Evolutionary conservation across 2,888 invertebrate genomes (phyloP), one percentile per base, ranked within the genome.

Genomic region (Clitarchus hookeri): DNA sequence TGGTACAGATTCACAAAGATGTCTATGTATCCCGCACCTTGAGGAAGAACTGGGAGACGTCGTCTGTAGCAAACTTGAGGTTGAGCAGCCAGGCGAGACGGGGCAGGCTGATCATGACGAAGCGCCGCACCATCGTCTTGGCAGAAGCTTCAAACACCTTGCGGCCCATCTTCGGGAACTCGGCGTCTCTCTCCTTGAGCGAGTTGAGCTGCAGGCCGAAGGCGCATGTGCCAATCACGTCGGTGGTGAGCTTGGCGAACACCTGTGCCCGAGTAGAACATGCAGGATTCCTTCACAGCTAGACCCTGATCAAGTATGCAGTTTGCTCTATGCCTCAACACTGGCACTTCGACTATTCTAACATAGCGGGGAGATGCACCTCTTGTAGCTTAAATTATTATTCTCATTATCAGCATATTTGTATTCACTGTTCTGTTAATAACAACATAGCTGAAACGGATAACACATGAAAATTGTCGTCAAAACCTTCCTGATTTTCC

Each of bases 191-290:
- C 90, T 93, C 92, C 82, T 92, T 91, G 88, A 94, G 93, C 54
- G 93, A 93, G 89, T 94, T 93, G 88, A 93, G 93, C 88, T 94
- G 93, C n/a, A 94, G 91, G 36, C 94, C 94, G 89, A 94, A 94
- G 19, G 94, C 94, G 86, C 94, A 93, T 85, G 92, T 93, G 0
- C 94, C 94, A 53, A 94, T 94, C 2, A 94, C 93, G 89, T 94
- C 94, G 90, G 94, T 94, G 0, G 94, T 93, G 89, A 93, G 94
- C 82, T 82, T 13, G 36, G 27, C 82, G 36, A 82, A 82, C 82
- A 82, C 82, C 36, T 82, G 65, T 19, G 65, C 16, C 8, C 36
- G 36, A 36, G 36, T 36, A 36, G 36, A 36, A 36, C 36, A 36
- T 36, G 36, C 36, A 4, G 4, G 2, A 36, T 36, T 36, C 4